Evolutionary conservation across 2,797 vertebrate species (phyloP), one percentile per base, ranked within the genome.

Genomic region (Sylvilagus floridanus): DNA sequence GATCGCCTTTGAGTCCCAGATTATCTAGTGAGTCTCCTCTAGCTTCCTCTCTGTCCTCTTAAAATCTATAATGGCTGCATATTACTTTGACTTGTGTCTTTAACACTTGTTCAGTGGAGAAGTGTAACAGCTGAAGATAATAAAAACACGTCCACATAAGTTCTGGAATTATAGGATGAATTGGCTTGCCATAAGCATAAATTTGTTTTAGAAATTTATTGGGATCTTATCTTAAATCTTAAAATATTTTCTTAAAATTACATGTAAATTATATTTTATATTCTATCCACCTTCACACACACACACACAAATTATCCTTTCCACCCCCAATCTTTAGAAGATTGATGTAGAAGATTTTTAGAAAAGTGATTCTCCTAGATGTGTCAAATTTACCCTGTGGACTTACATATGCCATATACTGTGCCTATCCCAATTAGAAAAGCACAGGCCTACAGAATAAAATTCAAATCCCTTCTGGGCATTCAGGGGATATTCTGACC

Each of bases 221-320:
- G 47, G 14, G 50, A 52, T 63, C 60, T 84, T 92, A 86, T 14
- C 32, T 88, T 92, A 90, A 93, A 65, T 92, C n/a, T 86, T 50
- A 78, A 2, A 60, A 63, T 92, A 35, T 57, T 85, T 73, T 21
- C 35, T 92, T 94, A 60, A 88, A 92, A 75, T 60, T 93, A 11
- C 28, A 88, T 24, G 12, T 60, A 32, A 93, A 79, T 69, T 82
- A 2, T 89, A 6, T 42, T 69, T 95, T 71, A 81, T 63, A 84
- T 5, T 88, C 65, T 22, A 78, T 88, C 63, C 52, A 81, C 30
- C 47, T 88, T 84, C 71, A 84, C 26, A 86, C 75, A 68, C 81
- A 68, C 81, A 95, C 86, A 91, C 30, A 66, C 21, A 37, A 68
- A 86, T 68, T 89, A 71, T 65, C 54, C 14, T 57, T 57, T 57